phyloP scores from a whole-genome alignment of 2,888 invertebrate species.

The Yponomeuta evonymella region DNA sequence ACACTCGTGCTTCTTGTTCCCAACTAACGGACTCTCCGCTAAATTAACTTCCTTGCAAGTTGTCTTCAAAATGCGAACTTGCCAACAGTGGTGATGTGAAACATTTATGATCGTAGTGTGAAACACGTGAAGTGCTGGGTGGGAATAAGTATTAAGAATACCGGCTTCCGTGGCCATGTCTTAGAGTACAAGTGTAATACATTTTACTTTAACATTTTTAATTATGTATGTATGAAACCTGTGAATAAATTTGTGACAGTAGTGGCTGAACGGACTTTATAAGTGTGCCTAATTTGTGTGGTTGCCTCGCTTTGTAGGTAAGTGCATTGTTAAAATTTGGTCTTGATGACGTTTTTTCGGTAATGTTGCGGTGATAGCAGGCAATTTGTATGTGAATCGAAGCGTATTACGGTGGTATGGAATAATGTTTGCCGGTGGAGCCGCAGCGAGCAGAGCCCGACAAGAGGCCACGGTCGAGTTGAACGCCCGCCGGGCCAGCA shows the following conservation, averaged over 20 bases:
- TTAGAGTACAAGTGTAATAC: slow-evolving; percentile 46
- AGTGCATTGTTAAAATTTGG: slow-evolving; percentile 11
- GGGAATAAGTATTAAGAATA: slow-evolving; percentile 36
- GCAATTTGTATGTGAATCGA: slow-evolving; percentile 30
- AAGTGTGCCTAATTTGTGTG: slow-evolving; percentile 22
- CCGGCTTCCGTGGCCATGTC: slow-evolving; percentile 54
- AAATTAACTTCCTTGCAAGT: slow-evolving; percentile 1
- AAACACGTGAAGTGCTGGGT: slow-evolving; percentile 65
- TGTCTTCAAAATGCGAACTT: slow-evolving; percentile 45
- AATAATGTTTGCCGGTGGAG: slow-evolving; percentile 11
- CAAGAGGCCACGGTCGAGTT: slow-evolving; percentile 55
- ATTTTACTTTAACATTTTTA: not conserved
- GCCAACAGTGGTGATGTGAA: slow-evolving; percentile 62
- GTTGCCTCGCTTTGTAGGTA: slow-evolving; percentile 13
- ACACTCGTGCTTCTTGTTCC: slow-evolving; percentile 9
- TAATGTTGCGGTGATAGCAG: slow-evolving; percentile 21
- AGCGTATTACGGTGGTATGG: slow-evolving; percentile 22
- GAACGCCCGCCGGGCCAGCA: slow-evolving; percentile 56
- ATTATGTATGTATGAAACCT: not conserved
- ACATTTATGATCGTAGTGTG: too few species aligned
- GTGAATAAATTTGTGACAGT: not conserved
- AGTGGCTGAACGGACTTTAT: not conserved
- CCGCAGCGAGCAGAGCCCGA: slow-evolving; percentile 27
- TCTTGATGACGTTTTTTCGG: slow-evolving; percentile 17
- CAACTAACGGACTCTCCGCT: not conserved